Percentiles rank a stretch among this genome's conserved stretches.
phyloP scores from a whole-genome alignment of 2,113 vertebrate species.

The Lanius ludovicianus region DNA sequence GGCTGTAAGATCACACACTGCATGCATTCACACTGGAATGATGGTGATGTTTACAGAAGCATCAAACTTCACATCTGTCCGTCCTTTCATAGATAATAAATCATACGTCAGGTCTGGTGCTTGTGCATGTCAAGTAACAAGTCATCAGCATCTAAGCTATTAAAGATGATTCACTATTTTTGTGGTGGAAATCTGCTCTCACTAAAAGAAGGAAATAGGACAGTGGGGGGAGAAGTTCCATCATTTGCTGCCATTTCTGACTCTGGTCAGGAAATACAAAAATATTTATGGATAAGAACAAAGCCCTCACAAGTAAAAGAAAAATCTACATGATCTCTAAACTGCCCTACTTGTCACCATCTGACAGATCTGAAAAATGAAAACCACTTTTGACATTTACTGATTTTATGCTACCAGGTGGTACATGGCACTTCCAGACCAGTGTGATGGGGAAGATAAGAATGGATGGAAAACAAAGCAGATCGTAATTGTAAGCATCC shows the following conservation, averaged over 20 bases:
- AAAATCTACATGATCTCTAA: background rate
- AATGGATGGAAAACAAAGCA: slow-evolving; percentile 24
- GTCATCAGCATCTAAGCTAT: background rate
- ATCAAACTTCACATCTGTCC: background rate
- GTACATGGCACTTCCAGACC: slow-evolving; percentile 31
- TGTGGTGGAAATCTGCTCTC: background rate
- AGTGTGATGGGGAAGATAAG: background rate
- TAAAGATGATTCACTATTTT: background rate
- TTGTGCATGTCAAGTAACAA: slow-evolving; percentile 4
- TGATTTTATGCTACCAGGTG: slow-evolving; percentile 32
- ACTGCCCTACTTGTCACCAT: slow-evolving; percentile 8
- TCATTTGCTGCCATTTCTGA: background rate
- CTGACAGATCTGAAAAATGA: slow-evolving; percentile 19
- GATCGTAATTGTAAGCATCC: background rate
- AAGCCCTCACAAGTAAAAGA: background rate
- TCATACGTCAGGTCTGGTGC: background rate
- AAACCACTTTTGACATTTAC: slow-evolving; percentile 33
- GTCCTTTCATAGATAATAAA: slow-evolving; percentile 25
- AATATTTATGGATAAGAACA: background rate
- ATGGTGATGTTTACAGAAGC: slow-evolving; percentile 13
- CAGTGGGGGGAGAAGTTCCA: accelerated
- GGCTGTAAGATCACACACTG: background rate
- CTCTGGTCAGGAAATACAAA: background rate
- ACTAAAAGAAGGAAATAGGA: background rate
- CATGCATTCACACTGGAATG: background rate